phyloP scores from a whole-genome alignment of 2,888 invertebrate genomes.

The Scaptomyza tumidula region DNA sequence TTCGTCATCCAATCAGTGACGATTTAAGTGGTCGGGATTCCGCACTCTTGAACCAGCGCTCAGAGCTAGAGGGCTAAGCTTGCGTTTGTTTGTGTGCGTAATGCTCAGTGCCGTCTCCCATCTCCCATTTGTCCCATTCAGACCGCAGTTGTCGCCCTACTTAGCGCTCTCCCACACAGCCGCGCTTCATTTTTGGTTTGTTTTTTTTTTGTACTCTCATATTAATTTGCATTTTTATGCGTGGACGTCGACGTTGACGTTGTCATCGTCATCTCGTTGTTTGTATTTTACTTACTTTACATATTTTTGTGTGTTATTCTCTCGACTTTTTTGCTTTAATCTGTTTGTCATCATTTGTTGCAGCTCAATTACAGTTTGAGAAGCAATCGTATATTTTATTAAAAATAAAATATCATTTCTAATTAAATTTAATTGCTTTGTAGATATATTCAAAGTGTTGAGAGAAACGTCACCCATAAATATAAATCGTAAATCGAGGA shows the following conservation, averaged over 20 bases:
- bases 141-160: conserved; percentile 52
- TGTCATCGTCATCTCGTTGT: conserved; percentile 18
- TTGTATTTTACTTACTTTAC: conserved; percentile 50
- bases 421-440: neutral
- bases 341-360: conserved; percentile 31
- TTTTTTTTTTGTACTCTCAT: conserved; percentile 21
- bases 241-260: conserved; percentile 48
- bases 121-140: conserved; percentile 50
- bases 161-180: conserved; percentile 52
- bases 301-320: conserved; percentile 45
- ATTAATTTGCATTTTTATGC: conserved; percentile 69
- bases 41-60: neutral
- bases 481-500: conserved; percentile 6
- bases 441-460: neutral
- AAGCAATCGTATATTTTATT: conserved; percentile 4
- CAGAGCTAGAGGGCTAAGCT: neutral
- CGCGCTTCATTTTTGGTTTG: conserved; percentile 4
- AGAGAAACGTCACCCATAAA: conserved; percentile 6
- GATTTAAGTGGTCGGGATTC: neutral
- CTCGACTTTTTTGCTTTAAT: conserved; percentile 11
- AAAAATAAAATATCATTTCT: neutral
- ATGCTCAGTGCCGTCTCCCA: conserved; percentile 25
- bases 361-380: conserved; percentile 39
- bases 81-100: conserved; percentile 9
- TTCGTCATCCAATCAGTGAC: neutral